These are phyloP conservation scores for Acanthosepion esculentum DNA, from an alignment of 2,888 invertebrate genomes.

Conservation along the genomic window DNA sequence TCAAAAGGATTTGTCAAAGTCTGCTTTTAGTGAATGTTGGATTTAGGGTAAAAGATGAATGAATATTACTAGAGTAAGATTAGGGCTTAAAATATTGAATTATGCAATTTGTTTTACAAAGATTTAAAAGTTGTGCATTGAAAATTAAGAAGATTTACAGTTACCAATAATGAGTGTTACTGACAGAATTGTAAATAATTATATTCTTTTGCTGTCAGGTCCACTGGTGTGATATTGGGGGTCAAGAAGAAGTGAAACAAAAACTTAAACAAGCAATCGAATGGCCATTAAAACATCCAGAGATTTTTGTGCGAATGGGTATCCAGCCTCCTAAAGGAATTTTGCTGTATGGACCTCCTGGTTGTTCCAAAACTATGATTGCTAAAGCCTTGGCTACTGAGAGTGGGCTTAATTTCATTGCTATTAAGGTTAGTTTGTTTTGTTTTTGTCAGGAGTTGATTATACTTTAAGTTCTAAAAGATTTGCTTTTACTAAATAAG, in stretches of 20 bases:
- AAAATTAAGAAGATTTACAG: no score
- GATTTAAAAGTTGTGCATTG: no score
- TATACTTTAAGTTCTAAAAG: no score
- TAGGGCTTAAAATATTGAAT: no score
- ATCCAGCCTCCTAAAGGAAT: slow-evolving; percentile 91
- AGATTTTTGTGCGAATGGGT: slow-evolving; percentile 86
- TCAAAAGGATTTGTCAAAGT: no score
- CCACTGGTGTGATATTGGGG: slow-evolving; percentile 93
- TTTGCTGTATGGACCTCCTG: slow-evolving; percentile 96
- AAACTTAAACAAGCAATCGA: slow-evolving; percentile 91
- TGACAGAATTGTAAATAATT: neutral
- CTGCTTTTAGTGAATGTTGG: no score
- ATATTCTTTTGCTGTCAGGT: slow-evolving; percentile 56
- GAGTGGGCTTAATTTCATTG: slow-evolving; percentile 93
- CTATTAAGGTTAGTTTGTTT: slow-evolving; percentile 83
- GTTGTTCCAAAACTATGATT: slow-evolving; percentile 98
- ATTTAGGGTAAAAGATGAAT: no score
- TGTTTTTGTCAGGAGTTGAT: no score
- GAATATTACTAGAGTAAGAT: no score
- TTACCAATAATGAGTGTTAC: neutral
- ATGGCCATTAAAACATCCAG: slow-evolving; percentile 92
- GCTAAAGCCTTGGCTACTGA: slow-evolving; percentile 97
- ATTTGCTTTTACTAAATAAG: no score
- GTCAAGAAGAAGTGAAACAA: slow-evolving; percentile 88
- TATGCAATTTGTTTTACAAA: no score